Evolutionary conservation across 2,888 invertebrate genomes (phyloP), one percentile per base, ranked within the genome.

Genomic region (Pharmacophagus antenor): DNA sequence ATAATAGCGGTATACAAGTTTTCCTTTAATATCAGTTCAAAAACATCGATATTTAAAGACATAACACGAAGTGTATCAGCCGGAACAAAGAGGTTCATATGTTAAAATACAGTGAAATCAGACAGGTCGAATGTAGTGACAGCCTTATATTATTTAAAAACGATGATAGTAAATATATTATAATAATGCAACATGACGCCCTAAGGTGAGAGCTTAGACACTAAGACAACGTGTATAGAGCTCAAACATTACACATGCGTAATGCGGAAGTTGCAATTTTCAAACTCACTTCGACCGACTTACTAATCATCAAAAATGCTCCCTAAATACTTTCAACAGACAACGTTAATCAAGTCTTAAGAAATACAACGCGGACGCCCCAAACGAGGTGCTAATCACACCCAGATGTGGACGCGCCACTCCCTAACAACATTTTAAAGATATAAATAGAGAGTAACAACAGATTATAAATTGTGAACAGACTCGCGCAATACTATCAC

Each of bases 301-400:
- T 48, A 20, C 44, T 64, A 60, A 61, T 62, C 52, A 44, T 73
- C 77, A 79, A 79, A 77, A 76, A 77, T 74, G 74, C 72, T 75
- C 69, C 74, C 76, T 17, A 82, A 79, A 80, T 79, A 82, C 68
- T 76, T 79, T 84, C 74, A 88, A 86, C 84, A 84, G 80, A 84
- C 84, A 85, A 85, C 82, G 70, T 80, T 80, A 79, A 73, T 77
- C 72, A 80, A 79, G 78, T 84, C 82, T 84, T 79, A 74, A 80
- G 77, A 77, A 76, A 73, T 73, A 77, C 72, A 78, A 71, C 71
- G 72, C 70, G 72, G 71, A 67, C 68, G 73, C 69, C 70, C 71
- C 58, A 62, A 65, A 65, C 62, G 60, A 64, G 52, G 41, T 15
- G 22, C 23, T 4, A 17, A 8, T 22, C 20, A 27, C 41, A 31